phyloP scores from a whole-genome alignment of 1,140 invertebrate species.

The Cotesia vestalis region DNA sequence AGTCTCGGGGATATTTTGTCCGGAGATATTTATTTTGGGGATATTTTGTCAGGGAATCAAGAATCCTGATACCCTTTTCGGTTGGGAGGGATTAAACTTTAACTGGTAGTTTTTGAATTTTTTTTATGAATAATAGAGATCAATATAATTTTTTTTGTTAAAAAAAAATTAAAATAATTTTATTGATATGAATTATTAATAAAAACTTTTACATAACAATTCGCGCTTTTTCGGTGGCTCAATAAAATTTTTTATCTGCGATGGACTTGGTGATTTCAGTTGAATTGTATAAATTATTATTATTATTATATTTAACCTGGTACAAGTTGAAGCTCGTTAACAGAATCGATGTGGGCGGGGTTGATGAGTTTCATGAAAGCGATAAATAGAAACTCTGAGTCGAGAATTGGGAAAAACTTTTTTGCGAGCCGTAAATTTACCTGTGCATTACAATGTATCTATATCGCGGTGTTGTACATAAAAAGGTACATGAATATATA shows the following conservation, averaged over 20 bases:
- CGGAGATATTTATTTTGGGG: no score
- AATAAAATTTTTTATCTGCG: background rate
- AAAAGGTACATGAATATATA: no score
- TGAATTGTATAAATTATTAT: background rate
- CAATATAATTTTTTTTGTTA: no score
- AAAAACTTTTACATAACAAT: background rate
- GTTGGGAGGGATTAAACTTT: no score
- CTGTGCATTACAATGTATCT: background rate
- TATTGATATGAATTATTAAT: background rate
- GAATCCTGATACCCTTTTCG: no score
- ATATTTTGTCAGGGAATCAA: no score
- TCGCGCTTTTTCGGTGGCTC: no score
- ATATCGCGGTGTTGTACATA: background rate
- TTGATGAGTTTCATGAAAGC: slow-evolving; percentile 12
- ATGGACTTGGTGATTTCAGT: background rate
- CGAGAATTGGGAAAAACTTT: slow-evolving; percentile 11
- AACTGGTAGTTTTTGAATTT: no score
- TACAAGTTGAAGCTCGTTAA: slow-evolving; percentile 25
- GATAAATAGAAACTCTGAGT: slow-evolving; percentile 12
- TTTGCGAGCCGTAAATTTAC: background rate
- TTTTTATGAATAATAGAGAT: no score
- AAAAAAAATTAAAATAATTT: background rate
- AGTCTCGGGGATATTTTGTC: no score
- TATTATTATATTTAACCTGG: background rate
- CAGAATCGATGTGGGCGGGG: slow-evolving; percentile 9